Percentiles rank a stretch among this genome's conserved stretches.
Conservation (phyloP, 2,888 invertebrate genomes). For the Operophtera brumata region DNA sequence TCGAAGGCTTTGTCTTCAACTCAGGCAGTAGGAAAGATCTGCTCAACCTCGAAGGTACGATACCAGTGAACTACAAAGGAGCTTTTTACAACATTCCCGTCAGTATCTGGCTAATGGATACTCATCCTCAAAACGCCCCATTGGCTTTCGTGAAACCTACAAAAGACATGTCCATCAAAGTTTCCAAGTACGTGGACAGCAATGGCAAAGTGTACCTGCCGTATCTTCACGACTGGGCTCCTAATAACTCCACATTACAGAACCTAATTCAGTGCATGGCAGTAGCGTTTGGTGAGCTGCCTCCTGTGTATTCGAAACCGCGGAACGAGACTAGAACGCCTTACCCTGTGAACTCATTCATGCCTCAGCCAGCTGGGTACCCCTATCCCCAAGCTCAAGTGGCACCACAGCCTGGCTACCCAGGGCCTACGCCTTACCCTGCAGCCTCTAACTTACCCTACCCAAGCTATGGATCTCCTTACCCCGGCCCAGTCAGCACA, state of each 20-base stretch:
- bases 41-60: constrained; percentile 93
- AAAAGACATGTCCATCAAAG: constrained; percentile 95
- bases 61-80: constrained; percentile 95
- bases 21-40: constrained; percentile 91
- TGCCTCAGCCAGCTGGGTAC: constrained; percentile 73
- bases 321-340: constrained; percentile 81
- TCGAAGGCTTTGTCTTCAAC: constrained; percentile 87
- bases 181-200: constrained; percentile 95
- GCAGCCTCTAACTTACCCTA: constrained; percentile 71
- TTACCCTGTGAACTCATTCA: constrained; percentile 76
- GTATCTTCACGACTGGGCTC: constrained; percentile 96
- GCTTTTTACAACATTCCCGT: constrained; percentile 97
- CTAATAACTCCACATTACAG: constrained; percentile 90
- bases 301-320: constrained; percentile 93
- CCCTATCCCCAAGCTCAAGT: constrained; percentile 60
- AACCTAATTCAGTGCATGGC: constrained; percentile 95
- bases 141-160: constrained; percentile 98
- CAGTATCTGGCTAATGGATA: constrained; percentile 97
- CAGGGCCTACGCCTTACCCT: constrained; percentile 68
- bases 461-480: constrained; percentile 73
- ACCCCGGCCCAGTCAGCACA: constrained; percentile 54
- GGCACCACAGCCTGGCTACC: constrained; percentile 56
- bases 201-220: constrained; percentile 98
- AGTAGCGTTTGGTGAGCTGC: constrained; percentile 95
- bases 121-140: constrained; percentile 98